Percentiles rank a stretch among this genome's conserved stretches.
phyloP scores from a whole-genome alignment of 2,113 vertebrate genomes.

The Saguinus midas region DNA sequence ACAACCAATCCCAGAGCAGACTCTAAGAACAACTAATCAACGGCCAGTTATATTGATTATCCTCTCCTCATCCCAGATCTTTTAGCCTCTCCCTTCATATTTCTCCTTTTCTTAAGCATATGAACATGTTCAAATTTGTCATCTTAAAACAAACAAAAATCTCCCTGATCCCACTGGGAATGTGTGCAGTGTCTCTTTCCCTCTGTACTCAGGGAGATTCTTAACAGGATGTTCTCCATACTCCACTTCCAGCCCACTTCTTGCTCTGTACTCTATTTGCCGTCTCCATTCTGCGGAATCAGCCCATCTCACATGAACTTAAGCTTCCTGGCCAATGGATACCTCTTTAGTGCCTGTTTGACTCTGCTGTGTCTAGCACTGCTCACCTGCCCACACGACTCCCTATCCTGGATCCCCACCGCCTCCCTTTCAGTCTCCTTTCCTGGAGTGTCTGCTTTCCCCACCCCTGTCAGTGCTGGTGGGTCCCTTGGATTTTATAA shows the following conservation, averaged over 20 bases:
- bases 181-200: neutral
- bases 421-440: neutral
- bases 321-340: neutral
- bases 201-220: neutral
- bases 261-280: neutral
- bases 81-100: neutral
- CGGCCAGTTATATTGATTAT: too few relatives aligned
- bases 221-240: neutral
- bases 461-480: neutral
- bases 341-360: accelerated
- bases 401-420: neutral
- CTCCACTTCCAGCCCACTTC: too few relatives aligned
- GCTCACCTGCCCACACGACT: neutral
- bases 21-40: neutral
- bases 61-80: neutral
- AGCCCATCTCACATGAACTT: neutral
- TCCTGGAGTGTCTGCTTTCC: neutral
- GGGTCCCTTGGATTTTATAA: too few relatives aligned
- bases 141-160: neutral
- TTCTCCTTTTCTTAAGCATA: neutral
- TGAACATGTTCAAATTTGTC: neutral
- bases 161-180: neutral
- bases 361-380: neutral
- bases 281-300: neutral
- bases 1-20: neutral